These are phyloP conservation scores for roundworm (Caenorhabditis elegans) DNA, from an alignment of 1,140 invertebrate species.

Conservation along the genomic window WBcel235 BX284606.5:3601501-3602000, in stretches of 20 bases:
- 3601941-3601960: not conserved
- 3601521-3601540: no score
- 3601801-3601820: not conserved
- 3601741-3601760: slow-evolving; percentile 14
- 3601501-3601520: no score
- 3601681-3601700: not conserved
- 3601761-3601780: slow-evolving; percentile 32
- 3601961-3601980: not conserved
- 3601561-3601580: no score
- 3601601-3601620: not conserved
- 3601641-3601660: slow-evolving; percentile 29
- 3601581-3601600: no score
- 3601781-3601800: slow-evolving; percentile 29
- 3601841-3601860: slow-evolving; percentile 52
- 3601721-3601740: not conserved
- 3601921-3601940: slow-evolving; percentile 35
- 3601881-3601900: slow-evolving; percentile 49
- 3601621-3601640: not conserved
- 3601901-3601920: slow-evolving; percentile 47
- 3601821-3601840: slow-evolving; percentile 44
- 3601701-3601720: not conserved
- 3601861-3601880: slow-evolving; percentile 58
- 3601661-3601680: slow-evolving; percentile 18
- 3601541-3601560: slow-evolving; percentile 23
- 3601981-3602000: not conserved